Percentiles rank a stretch among this genome's conserved stretches.
Evolutionary conservation across 2,797 vertebrate genomes (phyloP).

Genomic region (Lophotriccus pileatus): DNA sequence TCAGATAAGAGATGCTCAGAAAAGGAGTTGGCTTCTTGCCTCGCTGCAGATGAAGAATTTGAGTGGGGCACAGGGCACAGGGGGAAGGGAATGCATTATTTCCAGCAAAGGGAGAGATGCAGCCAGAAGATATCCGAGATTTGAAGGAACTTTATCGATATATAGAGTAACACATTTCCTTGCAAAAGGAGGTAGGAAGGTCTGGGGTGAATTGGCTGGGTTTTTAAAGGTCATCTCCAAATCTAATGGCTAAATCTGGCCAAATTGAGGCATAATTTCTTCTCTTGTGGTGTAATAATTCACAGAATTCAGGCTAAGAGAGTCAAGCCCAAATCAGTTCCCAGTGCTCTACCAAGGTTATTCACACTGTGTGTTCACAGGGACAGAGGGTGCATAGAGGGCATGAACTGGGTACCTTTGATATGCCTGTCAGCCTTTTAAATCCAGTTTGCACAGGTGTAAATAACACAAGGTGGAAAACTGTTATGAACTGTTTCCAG

Average conservation of each 20-base stretch:
- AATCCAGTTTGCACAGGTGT: neutral
- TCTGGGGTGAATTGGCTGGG: neutral
- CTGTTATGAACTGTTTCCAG: neutral
- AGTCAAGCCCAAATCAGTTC: neutral
- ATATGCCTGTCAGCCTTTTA: neutral
- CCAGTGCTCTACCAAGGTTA: neutral
- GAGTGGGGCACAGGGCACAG: neutral
- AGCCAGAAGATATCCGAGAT: neutral
- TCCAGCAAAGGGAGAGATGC: neutral
- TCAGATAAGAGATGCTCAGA: slow-evolving; percentile 72
- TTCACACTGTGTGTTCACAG: neutral
- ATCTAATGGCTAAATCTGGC: neutral
- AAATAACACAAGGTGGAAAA: neutral
- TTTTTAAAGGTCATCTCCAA: neutral
- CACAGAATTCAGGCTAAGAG: neutral
- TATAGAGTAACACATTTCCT: neutral
- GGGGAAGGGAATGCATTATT: neutral
- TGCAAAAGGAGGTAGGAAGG: neutral
- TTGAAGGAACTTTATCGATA: neutral
- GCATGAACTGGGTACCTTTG: neutral
- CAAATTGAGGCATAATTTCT: neutral
- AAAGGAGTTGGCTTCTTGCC: slow-evolving; percentile 67
- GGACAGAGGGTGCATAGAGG: fast-evolving
- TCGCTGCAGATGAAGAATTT: slow-evolving; percentile 37
- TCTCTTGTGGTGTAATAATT: neutral